These are phyloP conservation scores for Hypsopygia costalis DNA, from an alignment of 2,888 invertebrate genomes.

Conservation along the genomic window DNA sequence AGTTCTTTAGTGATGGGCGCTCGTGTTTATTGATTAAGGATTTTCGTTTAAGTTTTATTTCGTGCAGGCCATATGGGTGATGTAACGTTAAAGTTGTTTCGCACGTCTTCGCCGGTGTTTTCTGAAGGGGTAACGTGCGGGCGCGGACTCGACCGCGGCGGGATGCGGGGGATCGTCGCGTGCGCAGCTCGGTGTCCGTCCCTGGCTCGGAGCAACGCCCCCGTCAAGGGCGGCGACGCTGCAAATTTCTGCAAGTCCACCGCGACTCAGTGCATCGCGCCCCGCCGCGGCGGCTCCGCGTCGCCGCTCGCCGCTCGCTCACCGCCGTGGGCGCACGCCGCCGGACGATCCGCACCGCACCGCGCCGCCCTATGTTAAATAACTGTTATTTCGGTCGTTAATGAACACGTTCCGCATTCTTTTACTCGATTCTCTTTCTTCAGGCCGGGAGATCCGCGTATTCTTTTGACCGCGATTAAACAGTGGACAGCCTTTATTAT, in stretches of 20 bases:
- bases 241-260: slow-evolving; percentile 79
- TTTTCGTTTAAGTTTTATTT: neutral
- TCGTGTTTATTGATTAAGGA: slow-evolving; percentile 5
- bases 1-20: slow-evolving; percentile 4
- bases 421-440: slow-evolving; percentile 52
- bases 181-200: slow-evolving; percentile 73
- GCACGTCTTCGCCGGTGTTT: neutral
- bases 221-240: slow-evolving; percentile 80
- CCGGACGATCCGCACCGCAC: slow-evolving; percentile 30
- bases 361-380: slow-evolving; percentile 69
- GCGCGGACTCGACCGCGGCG: slow-evolving; percentile 34
- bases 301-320: slow-evolving; percentile 48
- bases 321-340: slow-evolving; percentile 50
- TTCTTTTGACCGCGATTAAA: slow-evolving; percentile 35
- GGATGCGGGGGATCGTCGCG: slow-evolving; percentile 70
- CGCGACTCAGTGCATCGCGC: slow-evolving; percentile 77
- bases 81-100: neutral
- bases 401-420: slow-evolving; percentile 75
- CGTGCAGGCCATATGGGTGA: slow-evolving; percentile 3
- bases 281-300: slow-evolving; percentile 78
- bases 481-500: slow-evolving; percentile 42
- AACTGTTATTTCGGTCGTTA: slow-evolving; percentile 76
- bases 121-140: slow-evolving; percentile 15
- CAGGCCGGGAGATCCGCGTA: slow-evolving; percentile 34
- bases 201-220: slow-evolving; percentile 80